phyloP scores from a whole-genome alignment of 2,888 invertebrate genomes.

The Lamproptera curius region DNA sequence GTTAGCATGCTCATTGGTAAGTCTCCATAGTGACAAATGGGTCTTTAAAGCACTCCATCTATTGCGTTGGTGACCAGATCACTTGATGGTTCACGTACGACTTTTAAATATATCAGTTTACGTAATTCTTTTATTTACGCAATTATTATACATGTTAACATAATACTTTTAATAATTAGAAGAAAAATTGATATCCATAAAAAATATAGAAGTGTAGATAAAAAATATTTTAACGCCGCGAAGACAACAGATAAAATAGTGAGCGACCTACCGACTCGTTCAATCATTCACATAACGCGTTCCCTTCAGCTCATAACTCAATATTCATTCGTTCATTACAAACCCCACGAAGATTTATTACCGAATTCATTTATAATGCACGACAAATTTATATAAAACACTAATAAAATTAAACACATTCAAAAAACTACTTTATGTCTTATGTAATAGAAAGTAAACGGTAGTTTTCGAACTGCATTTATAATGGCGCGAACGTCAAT shows the following conservation, averaged over 20 bases:
- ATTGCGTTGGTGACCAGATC: too few species aligned
- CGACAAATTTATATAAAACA: constrained; percentile 14
- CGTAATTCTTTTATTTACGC: too few species aligned
- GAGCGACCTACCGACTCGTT: constrained; percentile 9
- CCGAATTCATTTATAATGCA: constrained; percentile 26
- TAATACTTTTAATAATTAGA: too few species aligned
- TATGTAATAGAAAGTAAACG: constrained; percentile 11
- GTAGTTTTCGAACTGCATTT: constrained; percentile 5
- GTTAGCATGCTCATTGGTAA: too few species aligned
- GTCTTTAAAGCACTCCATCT: too few species aligned
- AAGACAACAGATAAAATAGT: constrained; percentile 8
- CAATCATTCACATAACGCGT: constrained; percentile 18
- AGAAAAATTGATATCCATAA: too few species aligned
- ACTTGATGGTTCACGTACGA: too few species aligned
- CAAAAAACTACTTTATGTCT: constrained; percentile 8
- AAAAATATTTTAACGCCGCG: constrained; percentile 2
- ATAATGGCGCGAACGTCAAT: constrained; percentile 22
- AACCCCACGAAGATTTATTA: constrained; percentile 29
- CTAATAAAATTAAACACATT: background rate
- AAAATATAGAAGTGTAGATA: too few species aligned
- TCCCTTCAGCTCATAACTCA: constrained; percentile 13
- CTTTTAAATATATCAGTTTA: too few species aligned
- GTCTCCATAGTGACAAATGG: too few species aligned
- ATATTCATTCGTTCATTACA: constrained; percentile 24
- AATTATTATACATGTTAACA: too few species aligned